A percentile compares a stretch with the other conserved stretches of the same genome.
phyloP scores from a whole-genome alignment of 2,113 vertebrate species.

The Dolichallabes microphthalmus region DNA sequence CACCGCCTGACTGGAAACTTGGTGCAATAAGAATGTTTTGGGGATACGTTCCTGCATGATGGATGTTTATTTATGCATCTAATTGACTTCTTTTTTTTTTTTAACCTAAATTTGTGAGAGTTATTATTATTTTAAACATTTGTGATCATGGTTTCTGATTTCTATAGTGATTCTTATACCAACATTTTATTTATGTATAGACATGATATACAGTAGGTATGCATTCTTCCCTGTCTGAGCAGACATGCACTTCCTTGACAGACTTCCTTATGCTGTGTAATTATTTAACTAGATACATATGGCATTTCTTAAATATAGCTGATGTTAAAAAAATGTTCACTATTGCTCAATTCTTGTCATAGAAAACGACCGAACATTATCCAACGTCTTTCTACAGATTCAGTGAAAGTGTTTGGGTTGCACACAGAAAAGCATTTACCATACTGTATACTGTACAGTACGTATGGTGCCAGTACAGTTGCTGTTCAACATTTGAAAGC shows the following conservation, averaged over 20 bases:
- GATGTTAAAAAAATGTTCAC: not conserved
- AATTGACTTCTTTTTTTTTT: not conserved
- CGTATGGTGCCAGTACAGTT: not conserved
- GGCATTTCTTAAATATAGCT: not conserved
- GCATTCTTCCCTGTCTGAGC: not conserved
- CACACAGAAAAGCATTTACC: not conserved
- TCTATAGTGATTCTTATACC: not conserved
- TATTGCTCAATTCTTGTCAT: not conserved
- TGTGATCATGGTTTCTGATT: not conserved
- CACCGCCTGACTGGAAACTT: not conserved
- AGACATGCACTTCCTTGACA: not conserved
- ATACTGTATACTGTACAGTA: too few relatives aligned
- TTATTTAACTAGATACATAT: conserved; percentile 9
- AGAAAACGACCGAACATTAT: not conserved
- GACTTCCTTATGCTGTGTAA: conserved; percentile 4
- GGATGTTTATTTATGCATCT: not conserved
- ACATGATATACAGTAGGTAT: not conserved
- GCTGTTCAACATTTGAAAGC: not conserved
- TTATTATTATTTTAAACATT: not conserved
- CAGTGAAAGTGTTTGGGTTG: not conserved
- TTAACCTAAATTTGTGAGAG: not conserved
- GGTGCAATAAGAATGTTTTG: not conserved
- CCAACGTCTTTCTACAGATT: not conserved
- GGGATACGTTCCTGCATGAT: not conserved
- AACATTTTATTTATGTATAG: not conserved